Evolutionary conservation across 2,113 vertebrate genomes (phyloP).

Genomic region (Takifugu bimaculatus): DNA sequence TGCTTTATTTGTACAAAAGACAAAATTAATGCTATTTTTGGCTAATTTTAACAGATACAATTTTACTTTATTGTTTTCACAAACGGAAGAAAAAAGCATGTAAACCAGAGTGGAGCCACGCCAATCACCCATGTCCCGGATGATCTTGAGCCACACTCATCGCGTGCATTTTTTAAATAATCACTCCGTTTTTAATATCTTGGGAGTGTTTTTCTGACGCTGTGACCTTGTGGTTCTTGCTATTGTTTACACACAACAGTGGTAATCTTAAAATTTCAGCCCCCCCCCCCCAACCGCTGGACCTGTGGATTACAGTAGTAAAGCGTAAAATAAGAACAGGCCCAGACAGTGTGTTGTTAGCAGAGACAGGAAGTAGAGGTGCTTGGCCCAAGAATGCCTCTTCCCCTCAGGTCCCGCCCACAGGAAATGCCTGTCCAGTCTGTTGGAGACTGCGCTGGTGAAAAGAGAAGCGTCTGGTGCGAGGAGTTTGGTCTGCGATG

Average conservation of each 20-base stretch:
- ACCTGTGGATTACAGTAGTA: neutral
- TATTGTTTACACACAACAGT: constrained; percentile 23
- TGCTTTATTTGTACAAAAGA: too few relatives aligned
- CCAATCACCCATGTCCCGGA: too few relatives aligned
- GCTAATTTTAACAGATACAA: too few relatives aligned
- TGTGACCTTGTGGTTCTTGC: constrained; percentile 10
- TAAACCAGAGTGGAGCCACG: neutral
- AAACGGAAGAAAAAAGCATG: neutral
- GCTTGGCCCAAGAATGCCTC: constrained; percentile 71
- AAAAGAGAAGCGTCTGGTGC: constrained; percentile 36
- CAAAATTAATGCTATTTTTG: too few relatives aligned
- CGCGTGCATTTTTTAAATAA: too few relatives aligned
- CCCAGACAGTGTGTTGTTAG: constrained; percentile 45
- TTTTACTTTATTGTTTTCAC: neutral
- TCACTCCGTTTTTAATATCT: too few relatives aligned
- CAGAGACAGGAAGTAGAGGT: constrained; percentile 72
- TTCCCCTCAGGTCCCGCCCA: constrained; percentile 57
- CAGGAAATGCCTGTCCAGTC: constrained; percentile 73
- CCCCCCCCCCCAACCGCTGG: neutral
- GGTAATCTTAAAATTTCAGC: constrained; percentile 18
- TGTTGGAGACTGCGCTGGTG: constrained; percentile 39
- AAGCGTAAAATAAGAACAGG: constrained; percentile 25
- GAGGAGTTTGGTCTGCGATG: constrained; percentile 20
- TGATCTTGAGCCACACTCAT: too few relatives aligned
- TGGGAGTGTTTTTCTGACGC: constrained; percentile 1